These are phyloP conservation scores for Ophioninae sp. DNA, from an alignment of 2,888 invertebrate genomes.

Conservation along the genomic window DNA sequence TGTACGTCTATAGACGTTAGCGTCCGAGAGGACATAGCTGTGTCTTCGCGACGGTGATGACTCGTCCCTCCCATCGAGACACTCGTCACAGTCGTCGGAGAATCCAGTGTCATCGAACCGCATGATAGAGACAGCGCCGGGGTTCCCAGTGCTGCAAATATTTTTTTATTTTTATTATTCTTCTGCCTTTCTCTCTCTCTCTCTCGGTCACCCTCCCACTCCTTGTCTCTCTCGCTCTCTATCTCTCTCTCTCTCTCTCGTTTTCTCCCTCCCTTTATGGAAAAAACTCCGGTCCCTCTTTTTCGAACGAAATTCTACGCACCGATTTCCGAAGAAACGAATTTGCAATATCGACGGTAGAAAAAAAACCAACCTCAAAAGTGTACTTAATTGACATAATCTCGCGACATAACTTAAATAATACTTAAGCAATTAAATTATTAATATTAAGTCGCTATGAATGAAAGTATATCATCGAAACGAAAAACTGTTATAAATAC, in stretches of 20 bases:
- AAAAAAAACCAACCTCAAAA: not conserved
- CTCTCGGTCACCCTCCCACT: too few relatives aligned
- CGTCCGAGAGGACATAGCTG: conserved; percentile 84
- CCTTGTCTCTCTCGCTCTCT: not conserved
- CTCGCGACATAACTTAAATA: not conserved
- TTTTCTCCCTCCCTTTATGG: not conserved
- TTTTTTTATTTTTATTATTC: not conserved
- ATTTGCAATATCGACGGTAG: not conserved
- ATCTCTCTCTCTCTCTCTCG: not conserved
- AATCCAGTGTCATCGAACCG: conserved; percentile 89
- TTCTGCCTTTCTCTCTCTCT: not conserved
- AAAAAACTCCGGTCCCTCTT: not conserved
- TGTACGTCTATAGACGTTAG: conserved; percentile 83
- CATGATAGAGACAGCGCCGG: conserved; percentile 83
- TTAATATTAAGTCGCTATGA: not conserved
- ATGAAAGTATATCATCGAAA: not conserved
- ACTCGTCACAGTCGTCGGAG: conserved; percentile 89
- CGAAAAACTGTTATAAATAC: not conserved
- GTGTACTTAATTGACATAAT: not conserved
- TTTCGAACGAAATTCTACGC: not conserved
- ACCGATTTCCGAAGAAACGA: not conserved
- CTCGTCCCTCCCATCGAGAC: conserved; percentile 85
- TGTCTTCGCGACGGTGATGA: conserved; percentile 84
- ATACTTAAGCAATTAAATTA: not conserved
- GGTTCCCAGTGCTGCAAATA: conserved; percentile 78